Evolutionary conservation across 1,140 invertebrate species (phyloP), one percentile per base, ranked within the genome.

Genomic region (Dendrolimus punctatus): DNA sequence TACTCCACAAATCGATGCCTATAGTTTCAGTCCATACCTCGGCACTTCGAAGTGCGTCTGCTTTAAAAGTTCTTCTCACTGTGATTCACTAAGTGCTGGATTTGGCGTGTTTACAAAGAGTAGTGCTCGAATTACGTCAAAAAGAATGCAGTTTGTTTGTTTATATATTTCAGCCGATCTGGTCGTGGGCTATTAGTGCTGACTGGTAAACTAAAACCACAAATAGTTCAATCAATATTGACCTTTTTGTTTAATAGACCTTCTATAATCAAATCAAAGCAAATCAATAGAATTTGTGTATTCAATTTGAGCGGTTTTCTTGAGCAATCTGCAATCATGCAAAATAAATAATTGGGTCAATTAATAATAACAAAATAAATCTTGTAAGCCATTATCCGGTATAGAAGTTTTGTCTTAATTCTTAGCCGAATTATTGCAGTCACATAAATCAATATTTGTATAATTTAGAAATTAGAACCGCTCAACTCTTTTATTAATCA

Each of bases 1-100:
- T 70, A 73, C 71, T 70, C 45, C 68, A 64, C 64, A 23, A 23
- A 23, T 23, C 23, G 23, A 66, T 62, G 48, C 64, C 55, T 65
- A 65, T 63, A 23, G 23, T 23, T 23, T 23, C 23, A 23, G 23
- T 23, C 23, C 23, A 23, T 23, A 23, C 23, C 23, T 2, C 23
- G 23, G 23, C 23, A 23, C 23, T 23, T 1, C 3, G 23, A 23
- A 23, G 23, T 23, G 23, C 23, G 23, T 23, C 23, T 23, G 23
- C 23, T 23, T 23, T 23, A 23, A 23, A 1, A 23, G 23, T 23
- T 23, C 23, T 23, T 23, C 23, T 3, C 23, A 23, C 23, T 23
- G 23, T 23, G 23, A 23, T 23, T 23, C 23, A 23, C 1, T 1
- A 2, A 23, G 23, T 23, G 23, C 3, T 23, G 23, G 23, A 23